phyloP scores from a whole-genome alignment of 1,140 invertebrate species.

The Drusus annulatus region DNA sequence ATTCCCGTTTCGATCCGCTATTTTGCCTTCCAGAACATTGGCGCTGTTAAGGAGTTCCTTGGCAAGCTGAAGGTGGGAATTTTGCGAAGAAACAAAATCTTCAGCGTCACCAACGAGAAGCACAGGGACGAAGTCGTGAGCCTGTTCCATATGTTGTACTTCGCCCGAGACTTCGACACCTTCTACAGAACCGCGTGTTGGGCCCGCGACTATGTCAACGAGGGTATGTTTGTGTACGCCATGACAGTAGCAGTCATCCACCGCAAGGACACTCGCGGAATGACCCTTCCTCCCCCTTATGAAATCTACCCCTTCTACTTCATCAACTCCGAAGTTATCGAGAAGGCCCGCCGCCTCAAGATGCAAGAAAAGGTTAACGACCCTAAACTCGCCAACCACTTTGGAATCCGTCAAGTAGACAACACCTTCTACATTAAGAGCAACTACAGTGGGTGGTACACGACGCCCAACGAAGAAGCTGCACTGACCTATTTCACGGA shows the following conservation, averaged over 20 bases:
- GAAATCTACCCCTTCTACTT: conserved; percentile 77
- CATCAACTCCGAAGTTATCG: conserved; percentile 72
- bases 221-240: conserved; percentile 74
- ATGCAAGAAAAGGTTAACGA: conserved; percentile 68
- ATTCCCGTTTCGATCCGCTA: not conserved
- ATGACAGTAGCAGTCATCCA: conserved; percentile 74
- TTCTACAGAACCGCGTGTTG: conserved; percentile 76
- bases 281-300: conserved; percentile 76
- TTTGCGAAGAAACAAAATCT: conserved; percentile 70
- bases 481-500: conserved; percentile 81
- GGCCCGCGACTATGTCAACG: conserved; percentile 74
- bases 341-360: conserved; percentile 72
- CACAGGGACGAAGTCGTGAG: conserved; percentile 67
- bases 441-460: conserved; percentile 74
- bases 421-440: conserved; percentile 66
- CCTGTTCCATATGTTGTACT: conserved; percentile 71
- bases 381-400: conserved; percentile 60
- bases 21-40: conserved; percentile 63
- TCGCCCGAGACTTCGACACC: conserved; percentile 74
- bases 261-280: conserved; percentile 72
- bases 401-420: conserved; percentile 66
- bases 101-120: conserved; percentile 69
- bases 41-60: conserved; percentile 72
- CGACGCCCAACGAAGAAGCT: conserved; percentile 72
- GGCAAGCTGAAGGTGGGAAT: conserved; percentile 68